Evolutionary conservation across 2,113 vertebrate genomes (phyloP).

Genomic region (Phyllopteryx taeniolatus): DNA sequence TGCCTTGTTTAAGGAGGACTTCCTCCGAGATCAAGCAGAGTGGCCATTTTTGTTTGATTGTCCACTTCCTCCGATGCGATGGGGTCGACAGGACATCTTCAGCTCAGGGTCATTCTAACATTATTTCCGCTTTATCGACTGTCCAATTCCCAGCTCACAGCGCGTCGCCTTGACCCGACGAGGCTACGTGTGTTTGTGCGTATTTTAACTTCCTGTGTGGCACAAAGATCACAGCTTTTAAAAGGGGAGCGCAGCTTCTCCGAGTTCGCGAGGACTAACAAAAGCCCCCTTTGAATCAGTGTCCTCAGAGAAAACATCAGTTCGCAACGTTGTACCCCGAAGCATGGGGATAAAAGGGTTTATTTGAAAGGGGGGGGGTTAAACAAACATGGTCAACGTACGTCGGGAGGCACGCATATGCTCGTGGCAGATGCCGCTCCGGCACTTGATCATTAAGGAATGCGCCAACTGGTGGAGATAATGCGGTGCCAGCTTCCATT

Average conservation of each 20-base stretch:
- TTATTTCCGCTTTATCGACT: constrained; percentile 77
- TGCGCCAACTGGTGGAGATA: constrained; percentile 98
- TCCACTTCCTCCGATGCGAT: constrained; percentile 67
- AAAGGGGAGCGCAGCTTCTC: constrained; percentile 37
- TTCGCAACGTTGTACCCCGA: constrained; percentile 30
- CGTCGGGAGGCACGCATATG: constrained; percentile 60
- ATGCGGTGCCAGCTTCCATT: constrained; percentile 94
- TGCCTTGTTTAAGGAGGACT: constrained; percentile 65
- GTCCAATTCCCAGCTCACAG: constrained; percentile 73
- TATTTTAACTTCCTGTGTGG: constrained; percentile 62
- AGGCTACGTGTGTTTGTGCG: constrained; percentile 42
- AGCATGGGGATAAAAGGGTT: constrained; percentile 22
- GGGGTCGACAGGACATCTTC: constrained; percentile 68
- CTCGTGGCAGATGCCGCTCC: constrained; percentile 90
- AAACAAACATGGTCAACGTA: constrained; percentile 57
- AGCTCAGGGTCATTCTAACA: constrained; percentile 72
- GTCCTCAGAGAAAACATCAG: constrained; percentile 36
- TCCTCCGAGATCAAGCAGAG: constrained; percentile 65
- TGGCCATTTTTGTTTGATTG: constrained; percentile 71
- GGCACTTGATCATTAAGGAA: constrained; percentile 98
- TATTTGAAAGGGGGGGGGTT: constrained; percentile 46
- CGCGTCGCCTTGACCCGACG: constrained; percentile 68
- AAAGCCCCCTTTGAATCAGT: constrained; percentile 48
- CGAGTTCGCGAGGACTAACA: constrained; percentile 60
- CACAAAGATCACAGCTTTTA: constrained; percentile 65